A percentile compares a stretch with the other conserved stretches of the same genome.
These are phyloP conservation scores for Drosophila punjabiensis DNA, from an alignment of 1,140 invertebrate species.

Conservation along the genomic window DNA sequence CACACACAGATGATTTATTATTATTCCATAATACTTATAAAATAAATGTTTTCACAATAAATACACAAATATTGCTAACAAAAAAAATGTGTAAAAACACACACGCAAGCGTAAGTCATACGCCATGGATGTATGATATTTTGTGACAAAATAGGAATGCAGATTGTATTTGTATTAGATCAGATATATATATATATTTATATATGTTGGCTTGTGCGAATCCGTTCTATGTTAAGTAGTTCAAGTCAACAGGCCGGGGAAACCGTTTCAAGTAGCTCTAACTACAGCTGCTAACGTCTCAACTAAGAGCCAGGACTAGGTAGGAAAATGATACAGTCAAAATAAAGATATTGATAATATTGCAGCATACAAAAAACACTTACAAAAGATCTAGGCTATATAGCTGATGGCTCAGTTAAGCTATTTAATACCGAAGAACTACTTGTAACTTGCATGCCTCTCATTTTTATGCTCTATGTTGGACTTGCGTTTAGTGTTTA, in stretches of 20 bases:
- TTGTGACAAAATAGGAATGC: slow-evolving; percentile 73
- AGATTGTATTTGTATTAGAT: slow-evolving; percentile 50
- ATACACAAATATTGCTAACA: slow-evolving; percentile 62
- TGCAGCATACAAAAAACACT: slow-evolving; percentile 64
- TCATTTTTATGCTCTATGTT: slow-evolving; percentile 58
- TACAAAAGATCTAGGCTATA: slow-evolving; percentile 62
- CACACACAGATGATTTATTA: slow-evolving; percentile 70
- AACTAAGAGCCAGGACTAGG: slow-evolving; percentile 44
- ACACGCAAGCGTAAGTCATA: slow-evolving; percentile 13
- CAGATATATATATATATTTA: slow-evolving; percentile 20
- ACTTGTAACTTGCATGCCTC: slow-evolving; percentile 29
- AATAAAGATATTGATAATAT: slow-evolving; percentile 11
- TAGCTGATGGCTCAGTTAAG: slow-evolving; percentile 52
- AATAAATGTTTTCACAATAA: slow-evolving; percentile 64
- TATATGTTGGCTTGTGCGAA: slow-evolving; percentile 51
- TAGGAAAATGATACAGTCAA: slow-evolving; percentile 14
- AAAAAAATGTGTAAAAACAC: slow-evolving; percentile 50
- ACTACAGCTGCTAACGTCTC: slow-evolving; percentile 34
- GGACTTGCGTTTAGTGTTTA: slow-evolving; percentile 63
- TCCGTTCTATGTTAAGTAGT: slow-evolving; percentile 33
- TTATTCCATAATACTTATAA: slow-evolving; percentile 62
- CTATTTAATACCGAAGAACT: slow-evolving; percentile 43
- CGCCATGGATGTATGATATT: slow-evolving; percentile 6
- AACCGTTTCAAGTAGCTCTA: slow-evolving; percentile 33
- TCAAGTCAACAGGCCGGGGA: slow-evolving; percentile 21